Conservation (phyloP, 2,113 vertebrate genomes). For the Damaliscus lunatus region DNA sequence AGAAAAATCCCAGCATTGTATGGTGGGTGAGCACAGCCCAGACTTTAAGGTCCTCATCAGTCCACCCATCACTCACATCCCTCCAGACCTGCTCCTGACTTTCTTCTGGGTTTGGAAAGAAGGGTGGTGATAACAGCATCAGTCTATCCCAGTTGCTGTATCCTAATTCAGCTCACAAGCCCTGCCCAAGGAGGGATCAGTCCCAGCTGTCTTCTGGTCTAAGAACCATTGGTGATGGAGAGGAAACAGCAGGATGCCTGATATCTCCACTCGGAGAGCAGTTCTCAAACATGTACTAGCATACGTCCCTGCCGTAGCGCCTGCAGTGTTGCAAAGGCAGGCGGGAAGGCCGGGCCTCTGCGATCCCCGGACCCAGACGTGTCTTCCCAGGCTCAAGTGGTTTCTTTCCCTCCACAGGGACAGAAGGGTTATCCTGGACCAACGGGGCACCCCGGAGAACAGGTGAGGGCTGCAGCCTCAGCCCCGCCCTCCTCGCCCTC, state of each 20-base stretch:
- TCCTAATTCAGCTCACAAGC: background rate
- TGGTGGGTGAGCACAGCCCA: background rate
- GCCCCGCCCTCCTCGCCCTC: background rate
- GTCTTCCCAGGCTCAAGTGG: background rate
- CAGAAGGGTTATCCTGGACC: conserved; percentile 94
- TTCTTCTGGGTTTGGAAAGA: background rate
- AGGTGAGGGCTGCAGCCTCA: conserved; percentile 83
- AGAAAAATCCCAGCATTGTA: background rate
- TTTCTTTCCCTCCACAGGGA: conserved; percentile 82
- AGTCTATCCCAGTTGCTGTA: background rate
- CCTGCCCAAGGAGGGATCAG: background rate
- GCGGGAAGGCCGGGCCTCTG: background rate
- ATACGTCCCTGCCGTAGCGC: rapidly evolving
- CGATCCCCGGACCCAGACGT: rapidly evolving
- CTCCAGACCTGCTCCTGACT: rapidly evolving
- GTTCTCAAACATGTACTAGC: rapidly evolving
- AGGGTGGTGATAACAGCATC: background rate
- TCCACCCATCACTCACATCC: background rate
- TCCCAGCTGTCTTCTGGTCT: background rate
- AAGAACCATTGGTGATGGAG: background rate
- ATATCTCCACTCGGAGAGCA: rapidly evolving
- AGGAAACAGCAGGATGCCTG: rapidly evolving
- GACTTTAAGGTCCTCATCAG: background rate
- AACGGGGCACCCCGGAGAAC: conserved; percentile 93
- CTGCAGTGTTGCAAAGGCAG: background rate